phyloP scores from a whole-genome alignment of 2,113 vertebrate species.

The Odobenus rosmarus region DNA sequence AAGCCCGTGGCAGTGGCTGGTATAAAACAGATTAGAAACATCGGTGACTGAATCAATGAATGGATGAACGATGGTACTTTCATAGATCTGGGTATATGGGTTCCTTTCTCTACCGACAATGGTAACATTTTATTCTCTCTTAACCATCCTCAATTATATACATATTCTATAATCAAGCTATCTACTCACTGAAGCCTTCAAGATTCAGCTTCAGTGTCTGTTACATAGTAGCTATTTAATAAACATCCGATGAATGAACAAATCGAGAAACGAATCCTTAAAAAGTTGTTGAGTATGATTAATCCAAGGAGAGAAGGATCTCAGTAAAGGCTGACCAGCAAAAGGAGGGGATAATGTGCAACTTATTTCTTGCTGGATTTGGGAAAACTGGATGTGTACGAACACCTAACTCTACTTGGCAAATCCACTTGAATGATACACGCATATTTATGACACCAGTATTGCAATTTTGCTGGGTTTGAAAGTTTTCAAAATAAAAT shows the following conservation, averaged over 20 bases:
- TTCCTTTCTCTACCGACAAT: background rate
- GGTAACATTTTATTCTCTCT: background rate
- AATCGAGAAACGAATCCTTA: background rate
- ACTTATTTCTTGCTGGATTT: background rate
- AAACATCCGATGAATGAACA: background rate
- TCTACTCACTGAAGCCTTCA: background rate
- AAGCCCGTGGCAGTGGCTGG: background rate
- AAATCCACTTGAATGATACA: background rate
- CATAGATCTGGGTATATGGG: background rate
- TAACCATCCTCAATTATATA: background rate
- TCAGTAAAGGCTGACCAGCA: background rate
- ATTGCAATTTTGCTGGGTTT: background rate
- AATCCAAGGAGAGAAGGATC: background rate
- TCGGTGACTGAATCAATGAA: background rate
- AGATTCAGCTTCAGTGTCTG: background rate
- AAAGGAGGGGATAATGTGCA: background rate
- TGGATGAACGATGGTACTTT: background rate
- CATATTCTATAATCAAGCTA: background rate
- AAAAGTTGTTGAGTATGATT: background rate
- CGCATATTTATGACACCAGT: background rate
- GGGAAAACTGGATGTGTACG: background rate
- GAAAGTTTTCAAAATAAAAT: background rate
- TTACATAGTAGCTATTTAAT: background rate
- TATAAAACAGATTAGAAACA: background rate
- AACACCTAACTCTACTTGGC: background rate